Evolutionary conservation across 1,140 invertebrate species (phyloP).

Genomic region (Campodea augens): DNA sequence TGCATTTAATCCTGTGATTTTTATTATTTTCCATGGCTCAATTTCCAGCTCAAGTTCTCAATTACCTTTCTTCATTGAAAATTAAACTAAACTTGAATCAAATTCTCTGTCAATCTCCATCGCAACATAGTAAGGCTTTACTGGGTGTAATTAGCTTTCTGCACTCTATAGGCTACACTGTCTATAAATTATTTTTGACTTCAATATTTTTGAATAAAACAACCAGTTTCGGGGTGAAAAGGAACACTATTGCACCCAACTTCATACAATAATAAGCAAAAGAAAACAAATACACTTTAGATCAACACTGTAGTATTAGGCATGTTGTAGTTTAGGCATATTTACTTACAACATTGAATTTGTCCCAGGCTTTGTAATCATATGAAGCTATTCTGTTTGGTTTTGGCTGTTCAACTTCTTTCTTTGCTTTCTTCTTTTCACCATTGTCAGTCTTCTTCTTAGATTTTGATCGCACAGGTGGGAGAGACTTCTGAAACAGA

Average conservation of each 20-base stretch:
- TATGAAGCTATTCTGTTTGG: conserved; percentile 27
- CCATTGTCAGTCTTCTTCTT: conserved; percentile 21
- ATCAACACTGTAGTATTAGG: too few species aligned
- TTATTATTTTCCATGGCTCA: too few species aligned
- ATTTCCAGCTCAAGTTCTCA: too few species aligned
- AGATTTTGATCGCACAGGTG: conserved; percentile 31
- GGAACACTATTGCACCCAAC: conserved; percentile 6
- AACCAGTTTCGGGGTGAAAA: conserved; percentile 7
- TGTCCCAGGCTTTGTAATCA: conserved; percentile 58
- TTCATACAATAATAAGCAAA: background rate
- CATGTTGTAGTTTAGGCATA: conserved; percentile 1
- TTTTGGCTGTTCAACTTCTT: conserved; percentile 17
- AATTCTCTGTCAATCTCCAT: too few species aligned
- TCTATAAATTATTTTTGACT: background rate
- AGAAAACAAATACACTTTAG: too few species aligned
- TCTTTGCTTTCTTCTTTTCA: conserved; percentile 18
- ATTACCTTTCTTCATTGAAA: too few species aligned
- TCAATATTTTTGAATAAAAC: background rate
- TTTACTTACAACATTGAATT: conserved; percentile 51
- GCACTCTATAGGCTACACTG: conserved; percentile 16
- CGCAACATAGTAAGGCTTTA: too few species aligned
- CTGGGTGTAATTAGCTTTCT: too few species aligned
- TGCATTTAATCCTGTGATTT: too few species aligned
- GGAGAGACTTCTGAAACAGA: conserved; percentile 26
- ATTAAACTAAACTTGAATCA: too few species aligned